Base-by-base conservation (phyloP, 2,888 invertebrate genomes). In the Ceriagrion tenellum region DNA sequence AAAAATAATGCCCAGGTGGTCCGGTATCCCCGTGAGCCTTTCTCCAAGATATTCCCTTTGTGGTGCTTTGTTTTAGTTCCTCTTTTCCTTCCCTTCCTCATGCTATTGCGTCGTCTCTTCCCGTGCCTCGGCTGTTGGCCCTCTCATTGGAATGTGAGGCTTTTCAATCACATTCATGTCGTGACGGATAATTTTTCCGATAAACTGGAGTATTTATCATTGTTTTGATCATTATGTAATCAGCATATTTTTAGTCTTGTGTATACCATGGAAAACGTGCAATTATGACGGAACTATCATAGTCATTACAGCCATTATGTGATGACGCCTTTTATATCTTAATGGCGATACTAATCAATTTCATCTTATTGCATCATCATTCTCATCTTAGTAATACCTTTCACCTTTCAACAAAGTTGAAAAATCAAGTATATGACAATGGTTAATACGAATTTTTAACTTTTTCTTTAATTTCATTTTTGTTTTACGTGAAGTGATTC, bases 51-150 rank as follows among this genome's bases (percentile, higher is more conserved):
- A 35, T 81, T 35, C 35, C 35, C 81, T 81, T 81, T 81, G 81
- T 81, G 16, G 30, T 81, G 81, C 35, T 81, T 81, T 81, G 81
- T 81, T 81, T 81, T 81, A 81, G 81, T 35, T 26, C 81, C 81
- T 81, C 81, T 35, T 35, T 69, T 35, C 81, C 81, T 81, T 13
- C 81, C 30, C 35, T 18, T 35, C 81, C 81, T 81, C 81, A 12
- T 6, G 26, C 16, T 81, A 81, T 81, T 81, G 81, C 81, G 81
- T 81, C 35, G 81, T 18, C 13, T 81, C 81, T 18, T 81, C 30
- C n/a, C 30, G 81, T 12, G 81, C 13, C 35, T 35, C 35, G 81
- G 81, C 30, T 81, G n/a, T 26, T 69, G 69, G 12, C n/a, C 18
- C 35, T 35, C 35, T 81, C 81, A 12, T 8, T 3, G 35, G 81